Evolutionary conservation across 2,888 invertebrate genomes (phyloP).

Genomic region (Panzeria rudis): DNA sequence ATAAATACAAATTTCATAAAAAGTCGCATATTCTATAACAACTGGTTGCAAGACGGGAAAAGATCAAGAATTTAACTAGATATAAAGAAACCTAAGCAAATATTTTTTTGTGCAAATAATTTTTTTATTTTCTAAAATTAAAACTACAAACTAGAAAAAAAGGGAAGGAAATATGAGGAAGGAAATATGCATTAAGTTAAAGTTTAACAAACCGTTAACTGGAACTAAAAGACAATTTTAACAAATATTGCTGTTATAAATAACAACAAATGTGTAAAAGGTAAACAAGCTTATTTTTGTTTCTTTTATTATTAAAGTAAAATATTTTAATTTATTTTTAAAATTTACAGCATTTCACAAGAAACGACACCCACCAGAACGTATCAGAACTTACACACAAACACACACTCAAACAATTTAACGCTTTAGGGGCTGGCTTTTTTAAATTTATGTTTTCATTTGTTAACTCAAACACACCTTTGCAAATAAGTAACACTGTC

Average conservation of each 20-base stretch:
- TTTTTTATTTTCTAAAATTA: background rate
- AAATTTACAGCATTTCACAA: background rate
- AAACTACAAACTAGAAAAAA: background rate
- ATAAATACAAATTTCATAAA: no score
- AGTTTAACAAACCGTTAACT: slow-evolving; percentile 30
- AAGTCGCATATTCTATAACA: no score
- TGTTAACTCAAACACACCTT: slow-evolving; percentile 10
- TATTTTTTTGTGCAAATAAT: background rate
- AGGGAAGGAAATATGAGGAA: slow-evolving; percentile 36
- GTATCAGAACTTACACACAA: background rate
- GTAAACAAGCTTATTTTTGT: background rate
- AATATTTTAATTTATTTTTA: slow-evolving; percentile 20
- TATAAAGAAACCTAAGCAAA: no score
- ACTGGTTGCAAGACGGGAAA: no score
- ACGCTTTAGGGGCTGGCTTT: slow-evolving; percentile 7
- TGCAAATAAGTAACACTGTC: background rate
- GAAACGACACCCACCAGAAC: background rate
- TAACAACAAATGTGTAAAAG: background rate
- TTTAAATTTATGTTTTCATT: slow-evolving; percentile 42
- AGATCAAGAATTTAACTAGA: background rate
- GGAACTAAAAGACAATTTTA: slow-evolving; percentile 22
- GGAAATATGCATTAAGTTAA: no score
- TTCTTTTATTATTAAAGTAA: slow-evolving; percentile 22
- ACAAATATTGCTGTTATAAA: slow-evolving; percentile 22
- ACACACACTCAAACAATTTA: background rate